Base-by-base conservation (phyloP, 2,888 invertebrate genomes). In the Ormyrus nitidulus region DNA sequence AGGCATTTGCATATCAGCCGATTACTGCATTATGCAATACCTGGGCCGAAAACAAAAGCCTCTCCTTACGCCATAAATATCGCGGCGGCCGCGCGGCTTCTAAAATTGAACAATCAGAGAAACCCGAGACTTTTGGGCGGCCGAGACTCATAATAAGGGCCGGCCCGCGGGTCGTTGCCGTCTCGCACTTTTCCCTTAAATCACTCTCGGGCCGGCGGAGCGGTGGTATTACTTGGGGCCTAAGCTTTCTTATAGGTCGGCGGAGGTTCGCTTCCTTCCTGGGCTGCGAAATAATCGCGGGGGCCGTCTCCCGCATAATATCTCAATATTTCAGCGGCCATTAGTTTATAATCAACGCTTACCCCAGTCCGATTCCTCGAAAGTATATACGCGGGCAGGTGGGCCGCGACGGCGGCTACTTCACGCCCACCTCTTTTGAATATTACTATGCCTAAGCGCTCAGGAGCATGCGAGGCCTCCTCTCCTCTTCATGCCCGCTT, bases 281-380 rank as follows among this genome's bases (percentile, higher is more conserved):
- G 87, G 87, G 87, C 88, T 85, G 81, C 84, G 83, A 86, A 89
- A 89, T 89, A 88, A 89, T 86, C 86, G 87, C 82, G 79, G 81
- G 81, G 85, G 85, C 86, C 84, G 85, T 10, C 53, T 48, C 6
- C 6, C 86, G 90, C 85, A 90, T 90, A 90, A 90, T 89, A 90
- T 90, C 88, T 89, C 89, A 88, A 90, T 90, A 90, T 89, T 89
- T 90, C 90, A 90, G 85, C 74, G 53, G 83, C 87, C 86, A 88
- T 90, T 89, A 88, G 88, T 88, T 89, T 89, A 87, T 90, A 90
- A 90, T 90, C 89, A 90, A 89, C 88, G 88, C 88, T 88, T 89
- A 53, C 46, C 9, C 10, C 65, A 46, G 56, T 44, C 44, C 59
- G 56, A 76, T 58, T 34, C 58, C 34, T 11, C 53, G 11, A 71